Percentiles rank a stretch among this genome's conserved stretches.
Evolutionary conservation across 2,888 invertebrate genomes (phyloP).

Genomic region (Archaeoteleia sp.): DNA sequence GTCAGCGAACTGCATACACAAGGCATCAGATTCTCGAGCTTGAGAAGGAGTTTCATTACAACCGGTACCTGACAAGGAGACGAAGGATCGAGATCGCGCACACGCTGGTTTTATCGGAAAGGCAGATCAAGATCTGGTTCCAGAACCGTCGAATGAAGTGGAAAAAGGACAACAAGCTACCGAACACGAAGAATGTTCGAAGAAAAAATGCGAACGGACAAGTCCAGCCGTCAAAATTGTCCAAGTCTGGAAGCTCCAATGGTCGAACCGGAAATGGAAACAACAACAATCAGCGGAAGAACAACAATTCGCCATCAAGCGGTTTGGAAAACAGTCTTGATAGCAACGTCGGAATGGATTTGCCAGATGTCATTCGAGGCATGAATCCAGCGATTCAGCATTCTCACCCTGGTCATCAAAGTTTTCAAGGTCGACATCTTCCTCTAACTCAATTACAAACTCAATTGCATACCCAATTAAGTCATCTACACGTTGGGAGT

Average conservation of each 20-base stretch:
- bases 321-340: conserved; percentile 70
- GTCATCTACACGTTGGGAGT: conserved; percentile 71
- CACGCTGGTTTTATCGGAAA: conserved; percentile 94
- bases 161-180: conserved; percentile 92
- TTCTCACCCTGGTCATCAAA: conserved; percentile 60
- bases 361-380: conserved; percentile 67
- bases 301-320: conserved; percentile 74
- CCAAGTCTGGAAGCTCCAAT: conserved; percentile 57
- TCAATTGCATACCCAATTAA: conserved; percentile 75
- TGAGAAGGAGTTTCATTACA: conserved; percentile 99
- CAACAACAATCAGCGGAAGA: conserved; percentile 83
- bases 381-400: conserved; percentile 59
- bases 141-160: conserved; percentile 90
- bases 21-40: conserved; percentile 95
- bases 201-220: conserved; percentile 77
- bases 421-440: conserved; percentile 71
- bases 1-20: conserved; percentile 95
- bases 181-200: conserved; percentile 87
- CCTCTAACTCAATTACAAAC: conserved; percentile 76
- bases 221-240: conserved; percentile 58
- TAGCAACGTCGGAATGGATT: conserved; percentile 66
- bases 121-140: conserved; percentile 95
- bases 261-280: conserved; percentile 68
- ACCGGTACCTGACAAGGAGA: conserved; percentile 96
- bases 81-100: conserved; percentile 97